These are phyloP conservation scores for Lepidothrix coronata DNA, from an alignment of 2,113 vertebrate genomes.

Conservation along the genomic window DNA sequence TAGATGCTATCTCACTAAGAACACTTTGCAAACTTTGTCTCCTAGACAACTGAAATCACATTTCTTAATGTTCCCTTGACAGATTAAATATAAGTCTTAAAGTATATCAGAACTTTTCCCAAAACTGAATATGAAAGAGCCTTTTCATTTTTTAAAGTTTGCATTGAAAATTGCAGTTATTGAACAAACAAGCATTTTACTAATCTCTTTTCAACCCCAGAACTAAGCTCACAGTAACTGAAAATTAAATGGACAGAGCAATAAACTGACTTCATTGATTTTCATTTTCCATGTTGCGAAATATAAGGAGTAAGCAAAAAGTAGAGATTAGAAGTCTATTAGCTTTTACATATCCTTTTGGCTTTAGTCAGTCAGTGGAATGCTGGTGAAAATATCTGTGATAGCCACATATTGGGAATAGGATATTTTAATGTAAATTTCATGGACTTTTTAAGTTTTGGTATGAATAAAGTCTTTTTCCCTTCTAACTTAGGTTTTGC, in stretches of 20 bases:
- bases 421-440: neutral
- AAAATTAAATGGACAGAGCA: conserved; percentile 28
- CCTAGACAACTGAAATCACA: neutral
- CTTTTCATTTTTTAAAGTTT: neutral
- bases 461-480: no score
- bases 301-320: neutral
- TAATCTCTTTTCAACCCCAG: neutral
- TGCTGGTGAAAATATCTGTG: neutral
- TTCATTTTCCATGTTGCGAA: neutral
- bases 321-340: neutral
- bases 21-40: neutral
- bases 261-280: neutral
- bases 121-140: neutral
- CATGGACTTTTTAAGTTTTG: neutral
- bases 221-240: neutral
- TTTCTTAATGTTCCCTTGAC: neutral
- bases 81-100: neutral
- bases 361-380: neutral
- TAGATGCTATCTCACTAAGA: neutral
- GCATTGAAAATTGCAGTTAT: neutral
- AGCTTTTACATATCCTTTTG: neutral
- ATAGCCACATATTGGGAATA: neutral
- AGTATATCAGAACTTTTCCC: neutral
- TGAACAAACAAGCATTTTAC: neutral
- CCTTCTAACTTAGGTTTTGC: neutral